phyloP scores from a whole-genome alignment of 1,140 invertebrate species.

The Meteorus sp. region DNA sequence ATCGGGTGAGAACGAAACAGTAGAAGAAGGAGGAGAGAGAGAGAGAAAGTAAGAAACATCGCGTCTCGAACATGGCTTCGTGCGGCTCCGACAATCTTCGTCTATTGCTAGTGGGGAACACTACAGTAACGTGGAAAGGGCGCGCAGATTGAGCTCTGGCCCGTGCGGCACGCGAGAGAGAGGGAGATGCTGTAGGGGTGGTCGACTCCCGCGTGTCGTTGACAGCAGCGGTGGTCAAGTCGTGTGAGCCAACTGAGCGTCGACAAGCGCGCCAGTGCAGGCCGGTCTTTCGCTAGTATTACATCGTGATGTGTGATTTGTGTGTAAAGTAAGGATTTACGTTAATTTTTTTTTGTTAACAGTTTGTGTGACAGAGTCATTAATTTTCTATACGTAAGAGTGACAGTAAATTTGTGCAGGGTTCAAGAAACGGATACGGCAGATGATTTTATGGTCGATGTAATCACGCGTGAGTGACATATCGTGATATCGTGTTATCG shows the following conservation, averaged over 20 bases:
- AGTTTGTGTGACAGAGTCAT: no score
- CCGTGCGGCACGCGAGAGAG: not conserved
- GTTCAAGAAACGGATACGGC: no score
- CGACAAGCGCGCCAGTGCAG: not conserved
- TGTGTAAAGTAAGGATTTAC: no score
- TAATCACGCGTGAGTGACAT: no score
- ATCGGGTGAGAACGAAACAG: no score
- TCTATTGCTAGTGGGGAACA: not conserved
- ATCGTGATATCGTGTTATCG: no score
- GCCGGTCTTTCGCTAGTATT: slow-evolving; percentile 4
- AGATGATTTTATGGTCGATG: no score
- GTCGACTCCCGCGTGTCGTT: slow-evolving; percentile 19
- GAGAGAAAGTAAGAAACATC: not conserved
- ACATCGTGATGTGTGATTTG: no score
- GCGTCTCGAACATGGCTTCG: not conserved
- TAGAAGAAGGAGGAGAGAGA: not conserved
- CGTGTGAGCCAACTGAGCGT: no score
- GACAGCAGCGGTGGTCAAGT: slow-evolving; percentile 8
- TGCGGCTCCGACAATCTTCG: not conserved
- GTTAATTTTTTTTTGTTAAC: no score
- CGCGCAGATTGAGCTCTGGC: slow-evolving; percentile 9
- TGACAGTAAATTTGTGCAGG: no score
- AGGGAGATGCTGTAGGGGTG: not conserved
- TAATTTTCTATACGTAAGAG: no score
- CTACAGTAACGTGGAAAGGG: slow-evolving; percentile 1